Evolutionary conservation across 2,113 vertebrate species (phyloP).

Genomic region (Engraulis encrasicolus): DNA sequence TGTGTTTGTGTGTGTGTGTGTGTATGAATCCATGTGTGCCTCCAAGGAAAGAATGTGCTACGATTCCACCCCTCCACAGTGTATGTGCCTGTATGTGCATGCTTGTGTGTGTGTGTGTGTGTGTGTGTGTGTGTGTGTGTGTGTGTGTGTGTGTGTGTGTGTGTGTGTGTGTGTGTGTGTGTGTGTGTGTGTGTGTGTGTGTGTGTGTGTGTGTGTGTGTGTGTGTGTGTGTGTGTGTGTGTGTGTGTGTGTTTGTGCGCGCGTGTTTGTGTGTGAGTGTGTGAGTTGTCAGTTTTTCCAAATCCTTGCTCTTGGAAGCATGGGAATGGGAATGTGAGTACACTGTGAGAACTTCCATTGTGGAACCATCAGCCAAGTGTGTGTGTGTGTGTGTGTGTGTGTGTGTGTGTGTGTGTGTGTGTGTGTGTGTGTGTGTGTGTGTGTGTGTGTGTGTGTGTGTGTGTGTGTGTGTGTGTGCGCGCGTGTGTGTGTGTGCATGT

Average conservation of each 20-base stretch:
- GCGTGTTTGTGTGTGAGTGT: background rate
- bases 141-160: background rate
- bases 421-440: background rate
- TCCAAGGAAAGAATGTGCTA: too few relatives aligned
- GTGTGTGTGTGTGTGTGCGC: background rate
- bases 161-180: background rate
- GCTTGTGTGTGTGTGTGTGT: too few relatives aligned
- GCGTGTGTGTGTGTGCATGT: background rate
- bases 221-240: background rate
- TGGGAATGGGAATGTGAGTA: background rate
- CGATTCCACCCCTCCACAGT: too few relatives aligned
- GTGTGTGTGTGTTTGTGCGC: background rate
- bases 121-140: background rate
- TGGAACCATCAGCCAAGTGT: too few relatives aligned
- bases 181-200: constrained; percentile 32
- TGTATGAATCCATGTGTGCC: too few relatives aligned
- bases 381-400: background rate
- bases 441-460: background rate
- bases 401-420: background rate
- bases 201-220: constrained; percentile 29
- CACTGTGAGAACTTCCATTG: constrained; percentile 19
- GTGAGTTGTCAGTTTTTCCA: constrained; percentile 68
- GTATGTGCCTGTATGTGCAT: too few relatives aligned
- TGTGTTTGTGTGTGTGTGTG: too few relatives aligned
- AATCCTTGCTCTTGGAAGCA: constrained; percentile 45